Percentiles rank a stretch among this genome's conserved stretches.
Conservation (phyloP, 2,888 invertebrate genomes). For the Caenorhabditis sp. region DNA sequence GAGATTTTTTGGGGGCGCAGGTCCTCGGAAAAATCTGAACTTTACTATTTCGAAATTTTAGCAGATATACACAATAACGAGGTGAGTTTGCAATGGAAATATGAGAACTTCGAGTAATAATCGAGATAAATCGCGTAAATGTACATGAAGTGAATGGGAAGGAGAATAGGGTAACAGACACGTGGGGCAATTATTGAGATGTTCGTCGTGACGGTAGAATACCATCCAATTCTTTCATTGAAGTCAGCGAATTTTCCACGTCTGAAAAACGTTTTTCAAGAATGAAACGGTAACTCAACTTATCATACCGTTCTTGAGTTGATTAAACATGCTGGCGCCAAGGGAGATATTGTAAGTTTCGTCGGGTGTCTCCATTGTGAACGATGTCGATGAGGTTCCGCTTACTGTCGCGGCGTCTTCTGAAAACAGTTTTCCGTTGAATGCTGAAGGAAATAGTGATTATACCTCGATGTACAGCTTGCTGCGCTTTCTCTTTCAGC, state of each 20-base stretch:
- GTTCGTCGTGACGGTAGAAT: conserved; percentile 8
- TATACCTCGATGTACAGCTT: conserved; percentile 29
- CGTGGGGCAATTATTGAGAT: neutral
- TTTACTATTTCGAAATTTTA: no score
- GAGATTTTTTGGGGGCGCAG: no score
- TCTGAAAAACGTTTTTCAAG: conserved; percentile 20
- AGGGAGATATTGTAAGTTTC: conserved; percentile 19
- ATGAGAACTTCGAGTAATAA: neutral
- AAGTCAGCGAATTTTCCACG: conserved; percentile 24
- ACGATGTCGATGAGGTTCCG: conserved; percentile 13
- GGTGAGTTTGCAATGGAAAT: neutral
- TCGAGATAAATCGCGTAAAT: neutral
- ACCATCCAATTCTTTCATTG: conserved; percentile 17
- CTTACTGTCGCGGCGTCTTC: conserved; percentile 24
- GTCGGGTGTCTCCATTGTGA: conserved; percentile 20
- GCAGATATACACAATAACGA: neutral
- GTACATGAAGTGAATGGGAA: neutral
- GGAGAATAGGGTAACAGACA: neutral
- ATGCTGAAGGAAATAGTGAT: no score
- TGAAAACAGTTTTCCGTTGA: neutral
- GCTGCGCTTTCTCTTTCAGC: conserved; percentile 18
- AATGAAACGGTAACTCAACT: no score
- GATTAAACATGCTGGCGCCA: conserved; percentile 29
- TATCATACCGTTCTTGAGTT: conserved; percentile 35
- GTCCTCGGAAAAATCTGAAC: no score